Percentiles rank a stretch among this genome's conserved stretches.
phyloP scores from a whole-genome alignment of 2,797 vertebrate genomes.

The Smutsia gigantea region DNA sequence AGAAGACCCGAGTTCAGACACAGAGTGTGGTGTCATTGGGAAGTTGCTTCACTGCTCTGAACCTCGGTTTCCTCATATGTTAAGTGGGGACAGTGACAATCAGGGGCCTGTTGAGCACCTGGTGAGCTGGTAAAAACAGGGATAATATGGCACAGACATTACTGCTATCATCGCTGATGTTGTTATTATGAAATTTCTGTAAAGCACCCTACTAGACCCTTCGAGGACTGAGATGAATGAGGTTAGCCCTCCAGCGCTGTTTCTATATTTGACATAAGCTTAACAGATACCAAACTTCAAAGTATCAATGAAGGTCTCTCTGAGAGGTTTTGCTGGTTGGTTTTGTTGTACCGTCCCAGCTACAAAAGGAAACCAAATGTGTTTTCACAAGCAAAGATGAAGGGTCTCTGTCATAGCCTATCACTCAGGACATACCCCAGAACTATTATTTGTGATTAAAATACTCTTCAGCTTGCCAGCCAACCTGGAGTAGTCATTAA shows the following conservation, averaged over 20 bases:
- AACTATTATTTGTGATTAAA: slow-evolving; percentile 43
- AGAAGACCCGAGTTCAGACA: neutral
- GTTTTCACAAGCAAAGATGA: slow-evolving; percentile 26
- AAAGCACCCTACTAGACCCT: neutral
- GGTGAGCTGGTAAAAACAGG: neutral
- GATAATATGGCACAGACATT: neutral
- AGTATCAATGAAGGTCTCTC: neutral
- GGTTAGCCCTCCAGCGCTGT: neutral
- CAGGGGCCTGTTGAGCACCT: neutral
- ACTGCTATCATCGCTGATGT: neutral
- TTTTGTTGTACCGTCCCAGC: neutral
- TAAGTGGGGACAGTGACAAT: neutral
- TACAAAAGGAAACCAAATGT: neutral
- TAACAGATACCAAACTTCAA: slow-evolving; percentile 32
- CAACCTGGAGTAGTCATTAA: neutral
- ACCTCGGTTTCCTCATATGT: neutral
- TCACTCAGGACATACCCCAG: neutral
- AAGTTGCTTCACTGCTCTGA: neutral
- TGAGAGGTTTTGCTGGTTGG: neutral
- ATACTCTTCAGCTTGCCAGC: neutral
- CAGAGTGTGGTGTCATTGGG: neutral
- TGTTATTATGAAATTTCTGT: neutral
- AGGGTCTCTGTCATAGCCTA: neutral
- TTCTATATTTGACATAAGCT: neutral
- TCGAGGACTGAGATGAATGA: neutral